Evolutionary conservation across 1,140 invertebrate genomes (phyloP).

Genomic region (Brachionus asplanchnoidis): DNA sequence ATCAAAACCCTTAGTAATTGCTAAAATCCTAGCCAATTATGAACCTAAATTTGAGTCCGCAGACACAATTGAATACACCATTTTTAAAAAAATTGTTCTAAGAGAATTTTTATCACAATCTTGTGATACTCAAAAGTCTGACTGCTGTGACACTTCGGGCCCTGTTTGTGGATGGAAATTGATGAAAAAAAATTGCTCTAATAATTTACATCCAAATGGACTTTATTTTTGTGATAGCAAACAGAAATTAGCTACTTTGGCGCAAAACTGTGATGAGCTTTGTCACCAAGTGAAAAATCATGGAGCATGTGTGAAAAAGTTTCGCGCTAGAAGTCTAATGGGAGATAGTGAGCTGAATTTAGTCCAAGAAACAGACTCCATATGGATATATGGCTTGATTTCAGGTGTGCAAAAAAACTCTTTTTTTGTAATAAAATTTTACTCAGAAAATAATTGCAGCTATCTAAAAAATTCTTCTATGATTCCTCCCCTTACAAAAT

Average conservation of each 20-base stretch:
- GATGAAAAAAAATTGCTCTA: not conserved
- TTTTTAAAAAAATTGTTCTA: not conserved
- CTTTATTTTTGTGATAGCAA: not conserved
- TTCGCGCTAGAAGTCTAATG: not conserved
- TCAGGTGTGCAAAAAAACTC: not conserved
- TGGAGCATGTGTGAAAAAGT: not conserved
- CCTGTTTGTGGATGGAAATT: constrained; percentile 1
- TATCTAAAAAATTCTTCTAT: too few relatives aligned
- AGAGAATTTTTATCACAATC: not conserved
- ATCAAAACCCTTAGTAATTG: not conserved
- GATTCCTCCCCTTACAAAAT: too few relatives aligned
- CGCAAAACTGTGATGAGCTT: not conserved
- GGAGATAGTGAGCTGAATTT: not conserved
- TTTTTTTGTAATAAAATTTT: not conserved
- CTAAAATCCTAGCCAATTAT: not conserved
- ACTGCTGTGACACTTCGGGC: not conserved
- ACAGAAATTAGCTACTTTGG: not conserved
- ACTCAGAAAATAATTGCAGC: not conserved
- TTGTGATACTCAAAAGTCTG: not conserved
- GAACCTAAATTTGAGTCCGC: not conserved
- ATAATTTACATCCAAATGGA: too few relatives aligned
- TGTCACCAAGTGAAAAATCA: not conserved
- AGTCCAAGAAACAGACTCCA: not conserved
- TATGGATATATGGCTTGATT: not conserved
- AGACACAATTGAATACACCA: not conserved